Percentiles rank a stretch among this genome's conserved stretches.
These are phyloP conservation scores for Cheilosia vernalis DNA, from an alignment of 2,888 invertebrate genomes.

Conservation along the genomic window DNA sequence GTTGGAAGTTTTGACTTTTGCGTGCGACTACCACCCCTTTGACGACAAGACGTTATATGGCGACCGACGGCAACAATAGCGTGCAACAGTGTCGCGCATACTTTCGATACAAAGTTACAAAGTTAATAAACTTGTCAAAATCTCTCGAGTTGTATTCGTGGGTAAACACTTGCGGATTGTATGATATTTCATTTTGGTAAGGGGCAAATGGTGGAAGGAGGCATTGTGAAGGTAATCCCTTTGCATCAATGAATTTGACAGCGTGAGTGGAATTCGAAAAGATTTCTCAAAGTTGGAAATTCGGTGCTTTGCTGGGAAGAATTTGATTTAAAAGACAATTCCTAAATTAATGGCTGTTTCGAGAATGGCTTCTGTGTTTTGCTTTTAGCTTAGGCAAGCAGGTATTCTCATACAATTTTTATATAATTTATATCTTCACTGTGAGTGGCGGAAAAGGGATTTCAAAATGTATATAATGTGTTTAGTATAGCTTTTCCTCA, in stretches of 20 bases:
- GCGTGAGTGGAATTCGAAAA: conserved; percentile 54
- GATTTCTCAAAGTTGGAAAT: conserved; percentile 29
- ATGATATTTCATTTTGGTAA: conserved; percentile 59
- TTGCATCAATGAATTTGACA: conserved; percentile 16
- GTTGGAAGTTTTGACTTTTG: conserved; percentile 70
- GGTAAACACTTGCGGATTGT: conserved; percentile 66
- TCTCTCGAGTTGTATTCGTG: conserved; percentile 60
- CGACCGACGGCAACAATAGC: conserved; percentile 48
- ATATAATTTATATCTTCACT: too few relatives aligned
- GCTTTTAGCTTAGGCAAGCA: too few relatives aligned
- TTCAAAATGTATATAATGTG: too few relatives aligned
- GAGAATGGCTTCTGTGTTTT: background rate
- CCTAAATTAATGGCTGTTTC: background rate
- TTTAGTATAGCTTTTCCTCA: too few relatives aligned
- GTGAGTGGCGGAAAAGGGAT: too few relatives aligned
- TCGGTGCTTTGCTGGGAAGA: conserved; percentile 1
- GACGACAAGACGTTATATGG: conserved; percentile 18
- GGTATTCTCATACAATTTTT: too few relatives aligned
- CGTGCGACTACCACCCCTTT: conserved; percentile 42
- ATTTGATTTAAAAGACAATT: conserved; percentile 14
- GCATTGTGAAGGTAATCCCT: conserved; percentile 1
- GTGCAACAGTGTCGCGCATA: conserved; percentile 75
- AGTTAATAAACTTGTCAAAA: conserved; percentile 75
- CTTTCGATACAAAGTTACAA: conserved; percentile 60
- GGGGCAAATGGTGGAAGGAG: background rate